A percentile compares a stretch with the other conserved stretches of the same genome.
These are phyloP conservation scores for Nothobranchius furzeri DNA, from an alignment of 2,113 vertebrate genomes.

Conservation along the genomic window DNA sequence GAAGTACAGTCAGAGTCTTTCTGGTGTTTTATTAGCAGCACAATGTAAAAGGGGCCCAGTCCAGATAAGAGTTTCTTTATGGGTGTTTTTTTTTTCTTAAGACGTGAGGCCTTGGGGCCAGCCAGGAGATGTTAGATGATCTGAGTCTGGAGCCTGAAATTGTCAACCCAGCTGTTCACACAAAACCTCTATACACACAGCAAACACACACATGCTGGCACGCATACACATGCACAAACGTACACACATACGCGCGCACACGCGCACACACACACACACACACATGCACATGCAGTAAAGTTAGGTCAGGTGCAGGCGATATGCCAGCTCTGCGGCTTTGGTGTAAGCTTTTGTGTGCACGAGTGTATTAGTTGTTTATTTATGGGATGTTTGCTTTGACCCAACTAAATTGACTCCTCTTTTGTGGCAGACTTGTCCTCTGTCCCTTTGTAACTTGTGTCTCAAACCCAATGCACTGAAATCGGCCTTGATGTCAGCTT, in stretches of 20 bases:
- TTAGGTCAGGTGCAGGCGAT: slow-evolving; percentile 69
- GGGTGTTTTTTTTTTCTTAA: slow-evolving; percentile 49
- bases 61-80: slow-evolving; percentile 74
- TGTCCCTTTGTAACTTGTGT: slow-evolving; percentile 23
- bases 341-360: slow-evolving; percentile 8
- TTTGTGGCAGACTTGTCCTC: slow-evolving; percentile 29
- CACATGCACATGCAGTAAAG: slow-evolving; percentile 71
- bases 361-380: slow-evolving; percentile 25
- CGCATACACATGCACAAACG: slow-evolving; percentile 69
- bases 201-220: slow-evolving; percentile 64
- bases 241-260: slow-evolving; percentile 66
- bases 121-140: slow-evolving; percentile 70
- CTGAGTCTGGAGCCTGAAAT: slow-evolving; percentile 54
- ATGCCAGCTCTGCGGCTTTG: slow-evolving; percentile 55
- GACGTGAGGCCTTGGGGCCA: slow-evolving; percentile 58
- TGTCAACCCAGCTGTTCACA: slow-evolving; percentile 77
- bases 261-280: slow-evolving; percentile 66
- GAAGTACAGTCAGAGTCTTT: slow-evolving; percentile 58
- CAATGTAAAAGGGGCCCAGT: slow-evolving; percentile 59
- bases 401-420: slow-evolving; percentile 28
- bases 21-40: slow-evolving; percentile 65
- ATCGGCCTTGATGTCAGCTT: slow-evolving; percentile 10
- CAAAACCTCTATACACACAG: slow-evolving; percentile 71
- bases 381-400: slow-evolving; percentile 51
- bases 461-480: slow-evolving; percentile 21